Conservation (phyloP, 2,113 vertebrate genomes). For the Vidua chalybeata region DNA sequence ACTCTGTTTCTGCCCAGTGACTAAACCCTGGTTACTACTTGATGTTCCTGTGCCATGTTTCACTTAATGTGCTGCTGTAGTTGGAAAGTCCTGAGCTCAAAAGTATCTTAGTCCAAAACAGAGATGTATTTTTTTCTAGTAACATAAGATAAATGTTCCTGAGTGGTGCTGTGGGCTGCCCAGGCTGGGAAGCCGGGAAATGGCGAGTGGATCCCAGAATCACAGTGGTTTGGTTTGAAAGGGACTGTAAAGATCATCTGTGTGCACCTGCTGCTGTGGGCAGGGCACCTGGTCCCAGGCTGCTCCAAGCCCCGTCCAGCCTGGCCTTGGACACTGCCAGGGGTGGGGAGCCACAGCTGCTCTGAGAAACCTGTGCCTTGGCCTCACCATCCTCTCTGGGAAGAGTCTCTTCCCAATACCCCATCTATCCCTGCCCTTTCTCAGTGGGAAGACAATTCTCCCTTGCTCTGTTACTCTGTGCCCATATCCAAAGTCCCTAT, state of each 20-base stretch:
- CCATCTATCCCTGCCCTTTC: neutral
- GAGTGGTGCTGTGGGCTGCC: neutral
- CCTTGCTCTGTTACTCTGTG: neutral
- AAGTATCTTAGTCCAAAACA: neutral
- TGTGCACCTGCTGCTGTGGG: neutral
- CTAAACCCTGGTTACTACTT: accelerated
- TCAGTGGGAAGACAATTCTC: neutral
- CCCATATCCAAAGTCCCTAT: neutral
- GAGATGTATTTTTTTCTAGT: neutral
- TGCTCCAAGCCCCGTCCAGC: neutral
- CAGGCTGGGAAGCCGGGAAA: neutral
- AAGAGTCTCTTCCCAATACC: neutral
- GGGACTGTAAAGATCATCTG: no score
- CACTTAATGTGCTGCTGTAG: accelerated
- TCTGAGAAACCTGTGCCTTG: no score
- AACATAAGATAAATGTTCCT: neutral
- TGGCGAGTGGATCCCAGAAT: accelerated
- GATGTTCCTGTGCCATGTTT: accelerated
- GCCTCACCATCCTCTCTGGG: neutral
- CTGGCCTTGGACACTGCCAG: neutral
- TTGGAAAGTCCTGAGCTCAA: neutral
- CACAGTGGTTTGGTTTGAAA: neutral
- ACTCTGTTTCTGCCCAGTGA: neutral
- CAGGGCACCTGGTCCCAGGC: neutral
- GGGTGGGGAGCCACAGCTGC: neutral